A percentile compares a stretch with the other conserved stretches of the same genome.
phyloP scores from a whole-genome alignment of 2,888 invertebrate species.

The Drosophila pseudotakahashii region DNA sequence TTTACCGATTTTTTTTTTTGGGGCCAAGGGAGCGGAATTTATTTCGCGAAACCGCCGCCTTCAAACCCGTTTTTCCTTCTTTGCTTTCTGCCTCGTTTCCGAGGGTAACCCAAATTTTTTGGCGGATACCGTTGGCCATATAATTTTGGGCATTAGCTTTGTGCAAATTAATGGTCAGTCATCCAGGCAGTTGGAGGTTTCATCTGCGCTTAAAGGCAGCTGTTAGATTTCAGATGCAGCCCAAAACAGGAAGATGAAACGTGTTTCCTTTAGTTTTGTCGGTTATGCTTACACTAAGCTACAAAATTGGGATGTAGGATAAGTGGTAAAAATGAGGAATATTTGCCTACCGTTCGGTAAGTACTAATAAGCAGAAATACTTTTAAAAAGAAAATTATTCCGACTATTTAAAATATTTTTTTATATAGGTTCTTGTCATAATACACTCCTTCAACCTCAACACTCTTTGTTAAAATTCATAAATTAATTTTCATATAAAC shows the following conservation, averaged over 20 bases:
- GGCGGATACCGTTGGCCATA: conserved; percentile 70
- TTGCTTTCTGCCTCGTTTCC: conserved; percentile 26
- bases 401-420: too few relatives aligned
- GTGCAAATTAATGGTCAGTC: conserved; percentile 65
- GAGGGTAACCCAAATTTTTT: conserved; percentile 73
- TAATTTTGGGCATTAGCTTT: conserved; percentile 74
- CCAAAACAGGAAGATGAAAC: conserved; percentile 43
- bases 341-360: not conserved
- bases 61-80: conserved; percentile 14
- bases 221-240: conserved; percentile 62
- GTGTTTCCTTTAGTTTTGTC: conserved; percentile 40
- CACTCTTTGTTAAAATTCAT: too few relatives aligned
- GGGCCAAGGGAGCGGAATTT: conserved; percentile 20
- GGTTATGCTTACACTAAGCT: conserved; percentile 26
- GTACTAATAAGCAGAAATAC: too few relatives aligned
- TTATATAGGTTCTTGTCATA: too few relatives aligned
- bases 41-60: conserved; percentile 34
- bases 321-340: too few relatives aligned
- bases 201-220: conserved; percentile 56
- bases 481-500: not conserved
- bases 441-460: too few relatives aligned
- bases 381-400: too few relatives aligned
- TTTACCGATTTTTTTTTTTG: conserved; percentile 9
- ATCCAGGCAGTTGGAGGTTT: conserved; percentile 34
- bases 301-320: not conserved